Base-by-base conservation (phyloP, 2,113 vertebrate genomes). In the Trematocara zebra region DNA sequence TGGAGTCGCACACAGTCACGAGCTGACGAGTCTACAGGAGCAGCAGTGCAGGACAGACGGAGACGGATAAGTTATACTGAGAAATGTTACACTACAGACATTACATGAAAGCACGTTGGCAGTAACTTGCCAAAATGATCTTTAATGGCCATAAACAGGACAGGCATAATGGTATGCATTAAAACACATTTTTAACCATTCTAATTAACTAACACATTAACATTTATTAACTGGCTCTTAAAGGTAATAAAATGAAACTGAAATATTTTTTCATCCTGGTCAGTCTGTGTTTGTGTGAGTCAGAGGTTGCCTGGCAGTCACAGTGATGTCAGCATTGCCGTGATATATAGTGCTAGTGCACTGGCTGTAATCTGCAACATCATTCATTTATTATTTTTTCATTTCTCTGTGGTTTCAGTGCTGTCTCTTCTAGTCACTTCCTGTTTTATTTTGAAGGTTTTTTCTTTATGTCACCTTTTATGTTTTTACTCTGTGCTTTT, bases 1-100 rank as follows among this genome's bases (percentile, higher is more conserved):
- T 99, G 91, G 97, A 98, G 94, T 99, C 98, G 44, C 99, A 99
- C 59, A 97, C 99, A 0, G 97, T 98, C 90, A 99, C 98, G 90
- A 99, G 90, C 94, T 99, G 99, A 83, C 98, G 96, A 3, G 98
- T 99, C 99, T 99, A 90, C 11, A 61, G 23, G 23, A 61, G 72
- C 18, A 72, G 18, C 51, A 9, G 3, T 37, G 14, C 52, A 61
- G 35, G 18, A 67, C 2, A 26, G 2, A 44, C 3, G 2, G 44
- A 76, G 15, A 76, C 1, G 26, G 10, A 31, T 76, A 31, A n/a
- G 57, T 57, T 54, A 51, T 26, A 28, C n/a, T 51, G 28, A 74
- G 15, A 51, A 31, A 11, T 37, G 33, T 72, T 18, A 42, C 8
- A 47, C 69, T 33, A 72, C 6, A 28, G 23, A 69, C 23, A 53